Conservation (phyloP, 1,140 invertebrate genomes). For the Drosophila sproati region DNA sequence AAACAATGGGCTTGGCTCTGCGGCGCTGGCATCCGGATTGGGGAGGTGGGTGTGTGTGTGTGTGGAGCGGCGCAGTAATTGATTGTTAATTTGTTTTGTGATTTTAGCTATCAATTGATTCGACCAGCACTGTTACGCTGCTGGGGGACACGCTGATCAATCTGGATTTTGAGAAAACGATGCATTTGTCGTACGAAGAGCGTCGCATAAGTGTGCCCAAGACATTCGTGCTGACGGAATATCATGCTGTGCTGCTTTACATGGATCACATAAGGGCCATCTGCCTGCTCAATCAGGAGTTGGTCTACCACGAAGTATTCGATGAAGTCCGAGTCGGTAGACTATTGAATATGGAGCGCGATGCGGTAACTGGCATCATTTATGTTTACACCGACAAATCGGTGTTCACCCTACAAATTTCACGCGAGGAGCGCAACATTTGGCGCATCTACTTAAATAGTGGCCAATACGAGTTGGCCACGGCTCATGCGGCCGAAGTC, state of each 20-base stretch:
- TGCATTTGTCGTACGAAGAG: conserved; percentile 72
- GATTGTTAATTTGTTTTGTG: not conserved
- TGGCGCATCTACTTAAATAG: conserved; percentile 96
- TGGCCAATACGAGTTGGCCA: conserved; percentile 94
- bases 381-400: conserved; percentile 94
- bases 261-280: conserved; percentile 93
- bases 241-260: conserved; percentile 95
- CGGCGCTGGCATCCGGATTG: conserved; percentile 66
- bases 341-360: conserved; percentile 92
- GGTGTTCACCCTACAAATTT: conserved; percentile 94
- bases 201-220: conserved; percentile 86
- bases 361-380: conserved; percentile 92
- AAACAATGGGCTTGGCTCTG: conserved; percentile 94
- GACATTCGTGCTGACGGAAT: conserved; percentile 94
- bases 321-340: conserved; percentile 91
- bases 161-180: conserved; percentile 64
- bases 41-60: conserved; percentile 53
- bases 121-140: conserved; percentile 28
- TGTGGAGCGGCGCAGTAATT: too few species aligned
- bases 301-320: conserved; percentile 94
- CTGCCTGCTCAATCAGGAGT: conserved; percentile 93
- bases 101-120: conserved; percentile 59
- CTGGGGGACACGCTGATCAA: conserved; percentile 64
- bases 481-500: conserved; percentile 91
- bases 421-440: conserved; percentile 93